Percentiles rank a stretch among this genome's conserved stretches.
phyloP scores from a whole-genome alignment of 37 sponge, comb jelly and placozoan genomes.

The Halisarca cf. caerulea region DNA sequence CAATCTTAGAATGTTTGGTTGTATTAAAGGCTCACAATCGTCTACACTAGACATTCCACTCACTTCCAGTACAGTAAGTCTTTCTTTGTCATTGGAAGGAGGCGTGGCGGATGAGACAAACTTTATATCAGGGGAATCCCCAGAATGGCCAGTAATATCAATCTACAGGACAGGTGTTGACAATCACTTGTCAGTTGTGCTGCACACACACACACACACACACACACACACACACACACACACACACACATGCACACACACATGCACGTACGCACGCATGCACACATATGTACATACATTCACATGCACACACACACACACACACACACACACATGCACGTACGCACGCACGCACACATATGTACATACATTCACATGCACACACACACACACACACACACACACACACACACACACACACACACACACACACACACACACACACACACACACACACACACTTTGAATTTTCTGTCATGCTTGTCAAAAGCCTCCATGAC shows the following conservation, averaged over 20 bases:
- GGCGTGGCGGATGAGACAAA: constrained; percentile 55
- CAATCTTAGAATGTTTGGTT: too few relatives aligned
- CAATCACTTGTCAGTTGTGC: background rate
- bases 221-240: constrained; percentile 21
- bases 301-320: too few relatives aligned
- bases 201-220: background rate
- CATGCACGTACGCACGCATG: too few relatives aligned
- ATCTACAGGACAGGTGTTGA: constrained; percentile 30
- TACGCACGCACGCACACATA: background rate
- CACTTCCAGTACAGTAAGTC: constrained; percentile 81
- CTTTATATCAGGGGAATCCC: constrained; percentile 74
- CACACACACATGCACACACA: too few relatives aligned
- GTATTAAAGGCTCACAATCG: too few relatives aligned
- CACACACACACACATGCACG: too few relatives aligned
- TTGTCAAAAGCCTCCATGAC: constrained; percentile 89
- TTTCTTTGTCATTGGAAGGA: constrained; percentile 86
- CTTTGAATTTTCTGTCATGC: constrained; percentile 49
- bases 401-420: too few relatives aligned
- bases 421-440: too few relatives aligned
- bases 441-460: background rate
- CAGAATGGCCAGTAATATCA: constrained; percentile 90
- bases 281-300: too few relatives aligned
- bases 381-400: too few relatives aligned
- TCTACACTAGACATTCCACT: background rate
- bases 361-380: too few relatives aligned